phyloP scores from a whole-genome alignment of 2,888 invertebrate species.

The Mimachlamys varia region DNA sequence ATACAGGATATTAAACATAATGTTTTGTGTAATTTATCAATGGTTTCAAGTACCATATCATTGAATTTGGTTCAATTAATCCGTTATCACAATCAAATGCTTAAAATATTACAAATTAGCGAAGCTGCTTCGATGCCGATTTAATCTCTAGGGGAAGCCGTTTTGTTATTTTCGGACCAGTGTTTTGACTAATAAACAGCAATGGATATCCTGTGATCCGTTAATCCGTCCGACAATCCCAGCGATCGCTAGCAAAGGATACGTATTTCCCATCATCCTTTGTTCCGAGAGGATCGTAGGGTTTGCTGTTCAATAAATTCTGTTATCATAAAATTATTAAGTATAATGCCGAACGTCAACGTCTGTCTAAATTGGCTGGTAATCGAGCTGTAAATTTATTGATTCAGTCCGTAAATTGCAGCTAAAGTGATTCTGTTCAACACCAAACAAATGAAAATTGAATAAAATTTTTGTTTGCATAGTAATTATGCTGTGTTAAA shows the following conservation, averaged over 20 bases:
- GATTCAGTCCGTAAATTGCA: constrained; percentile 15
- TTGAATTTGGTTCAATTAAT: not conserved
- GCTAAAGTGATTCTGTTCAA: constrained; percentile 1
- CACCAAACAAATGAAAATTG: constrained; percentile 35
- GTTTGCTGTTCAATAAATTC: constrained; percentile 15
- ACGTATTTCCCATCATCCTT: constrained; percentile 6
- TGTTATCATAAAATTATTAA: constrained; percentile 8
- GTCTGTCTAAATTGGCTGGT: constrained; percentile 4
- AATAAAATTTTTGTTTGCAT: constrained; percentile 23
- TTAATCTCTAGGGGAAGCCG: not conserved
- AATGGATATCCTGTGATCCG: not conserved
- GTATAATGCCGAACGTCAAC: not conserved
- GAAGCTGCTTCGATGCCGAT: not conserved
- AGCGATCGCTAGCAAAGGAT: not conserved
- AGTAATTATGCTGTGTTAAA: constrained; percentile 8
- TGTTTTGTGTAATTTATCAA: not conserved
- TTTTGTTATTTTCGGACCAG: constrained; percentile 4
- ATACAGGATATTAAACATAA: not conserved
- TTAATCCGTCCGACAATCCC: constrained; percentile 7
- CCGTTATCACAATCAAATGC: not conserved
- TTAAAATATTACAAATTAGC: not conserved
- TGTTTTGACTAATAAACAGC: not conserved
- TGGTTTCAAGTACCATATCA: constrained; percentile 10
- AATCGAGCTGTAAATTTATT: not conserved
- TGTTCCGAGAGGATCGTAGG: not conserved